These are phyloP conservation scores for Panzeria rudis DNA, from an alignment of 2,888 invertebrate genomes.

Conservation along the genomic window DNA sequence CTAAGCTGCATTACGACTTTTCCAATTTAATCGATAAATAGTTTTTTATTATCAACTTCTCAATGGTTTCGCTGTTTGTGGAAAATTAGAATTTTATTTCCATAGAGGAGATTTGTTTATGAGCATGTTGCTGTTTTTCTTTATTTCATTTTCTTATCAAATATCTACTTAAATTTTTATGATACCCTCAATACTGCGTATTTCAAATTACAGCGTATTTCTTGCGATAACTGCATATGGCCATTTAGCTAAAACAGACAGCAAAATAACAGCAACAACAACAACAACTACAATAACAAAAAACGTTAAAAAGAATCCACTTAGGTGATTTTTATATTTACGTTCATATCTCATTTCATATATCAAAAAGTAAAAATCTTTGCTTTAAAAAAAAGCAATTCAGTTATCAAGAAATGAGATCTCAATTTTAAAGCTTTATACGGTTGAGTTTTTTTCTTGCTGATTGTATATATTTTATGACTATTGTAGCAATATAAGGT, in stretches of 20 bases:
- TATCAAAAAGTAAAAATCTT: conserved; percentile 71
- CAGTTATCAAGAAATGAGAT: conserved; percentile 72
- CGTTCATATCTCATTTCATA: conserved; percentile 72
- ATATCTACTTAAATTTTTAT: conserved; percentile 57
- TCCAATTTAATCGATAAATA: neutral
- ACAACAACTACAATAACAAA: neutral
- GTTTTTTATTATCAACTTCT: neutral
- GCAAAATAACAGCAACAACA: conserved; percentile 7
- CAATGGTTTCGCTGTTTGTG: neutral
- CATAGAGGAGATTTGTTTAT: neutral
- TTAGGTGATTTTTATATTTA: conserved; percentile 70
- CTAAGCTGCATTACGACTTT: neutral
- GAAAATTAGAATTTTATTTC: conserved; percentile 12
- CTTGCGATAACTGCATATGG: conserved; percentile 53
- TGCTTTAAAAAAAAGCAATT: conserved; percentile 65
- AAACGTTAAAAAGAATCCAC: conserved; percentile 52
- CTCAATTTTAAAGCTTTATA: conserved; percentile 73
- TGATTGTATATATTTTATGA: conserved; percentile 66
- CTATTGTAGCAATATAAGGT: conserved; percentile 71
- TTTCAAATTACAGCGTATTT: conserved; percentile 53
- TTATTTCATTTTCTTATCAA: conserved; percentile 31
- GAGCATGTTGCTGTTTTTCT: conserved; percentile 11
- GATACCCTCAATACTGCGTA: conserved; percentile 49
- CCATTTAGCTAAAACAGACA: conserved; percentile 41
- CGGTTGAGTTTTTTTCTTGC: conserved; percentile 51